These are phyloP conservation scores for Megalops cyprinoides DNA, from an alignment of 2,797 vertebrate genomes.

Conservation along the genomic window DNA sequence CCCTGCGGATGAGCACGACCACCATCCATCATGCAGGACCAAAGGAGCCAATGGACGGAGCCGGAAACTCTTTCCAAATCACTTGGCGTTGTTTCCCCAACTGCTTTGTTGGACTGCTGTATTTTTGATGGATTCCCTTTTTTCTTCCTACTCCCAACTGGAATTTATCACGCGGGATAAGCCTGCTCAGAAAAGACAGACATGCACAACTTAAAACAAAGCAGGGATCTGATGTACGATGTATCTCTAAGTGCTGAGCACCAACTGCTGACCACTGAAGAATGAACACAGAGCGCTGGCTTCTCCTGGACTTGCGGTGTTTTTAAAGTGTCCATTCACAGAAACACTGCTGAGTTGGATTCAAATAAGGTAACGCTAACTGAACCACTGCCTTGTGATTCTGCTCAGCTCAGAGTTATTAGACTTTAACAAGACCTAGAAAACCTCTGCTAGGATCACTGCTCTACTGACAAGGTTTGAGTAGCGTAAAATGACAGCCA, in stretches of 20 bases:
- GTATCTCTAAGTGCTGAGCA: too few relatives aligned
- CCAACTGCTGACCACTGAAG: too few relatives aligned
- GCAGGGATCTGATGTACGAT: too few relatives aligned
- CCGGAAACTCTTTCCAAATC: neutral
- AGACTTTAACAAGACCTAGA: neutral
- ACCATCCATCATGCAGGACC: neutral
- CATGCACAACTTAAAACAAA: too few relatives aligned
- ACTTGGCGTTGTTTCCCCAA: neutral
- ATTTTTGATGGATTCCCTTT: neutral
- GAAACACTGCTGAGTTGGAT: too few relatives aligned
- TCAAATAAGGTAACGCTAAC: neutral
- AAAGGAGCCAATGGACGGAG: constrained; percentile 15
- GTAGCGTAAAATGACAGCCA: neutral
- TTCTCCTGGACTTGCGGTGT: too few relatives aligned
- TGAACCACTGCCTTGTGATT: neutral
- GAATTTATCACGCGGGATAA: neutral
- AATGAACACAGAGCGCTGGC: too few relatives aligned
- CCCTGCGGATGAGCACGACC: neutral
- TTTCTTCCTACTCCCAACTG: neutral
- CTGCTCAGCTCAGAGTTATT: neutral
- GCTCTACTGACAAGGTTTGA: neutral
- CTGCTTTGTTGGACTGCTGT: neutral
- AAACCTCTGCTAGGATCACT: neutral
- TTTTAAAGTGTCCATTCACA: too few relatives aligned
- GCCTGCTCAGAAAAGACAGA: neutral